Evolutionary conservation across 2,113 vertebrate genomes (phyloP).

Genomic region (Electrona antarctica): DNA sequence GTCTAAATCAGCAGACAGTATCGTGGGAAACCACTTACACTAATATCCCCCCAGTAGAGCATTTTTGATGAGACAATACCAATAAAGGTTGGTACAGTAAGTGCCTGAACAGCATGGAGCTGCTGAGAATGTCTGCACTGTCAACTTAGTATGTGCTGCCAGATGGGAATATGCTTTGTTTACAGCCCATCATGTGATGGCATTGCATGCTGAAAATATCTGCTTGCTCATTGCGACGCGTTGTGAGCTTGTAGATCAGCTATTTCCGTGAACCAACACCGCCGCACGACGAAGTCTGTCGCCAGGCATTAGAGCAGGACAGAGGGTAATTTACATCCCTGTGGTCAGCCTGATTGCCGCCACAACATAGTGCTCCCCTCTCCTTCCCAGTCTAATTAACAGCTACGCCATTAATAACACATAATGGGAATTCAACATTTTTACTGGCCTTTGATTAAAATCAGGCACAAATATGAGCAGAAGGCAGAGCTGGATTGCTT

Average conservation of each 20-base stretch:
- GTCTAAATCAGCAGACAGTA: neutral
- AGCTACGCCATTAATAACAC: constrained; percentile 39
- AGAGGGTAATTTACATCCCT: constrained; percentile 16
- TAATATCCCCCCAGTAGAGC: constrained; percentile 4
- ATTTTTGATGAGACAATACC: constrained; percentile 15
- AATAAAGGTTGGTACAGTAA: neutral
- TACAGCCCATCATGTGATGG: too few species aligned
- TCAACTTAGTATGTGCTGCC: too few species aligned
- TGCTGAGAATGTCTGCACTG: neutral
- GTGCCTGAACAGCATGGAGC: neutral
- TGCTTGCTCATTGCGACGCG: too few species aligned
- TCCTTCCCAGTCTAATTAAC: constrained; percentile 37
- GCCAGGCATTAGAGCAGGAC: constrained; percentile 1
- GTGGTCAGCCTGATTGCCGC: constrained; percentile 6
- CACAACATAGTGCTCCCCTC: constrained; percentile 3
- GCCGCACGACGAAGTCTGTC: neutral
- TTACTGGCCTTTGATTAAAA: constrained; percentile 40
- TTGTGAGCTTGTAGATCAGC: neutral
- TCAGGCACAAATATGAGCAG: constrained; percentile 23
- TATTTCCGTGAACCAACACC: neutral
- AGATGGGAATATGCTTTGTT: too few species aligned
- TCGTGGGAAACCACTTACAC: constrained; percentile 1
- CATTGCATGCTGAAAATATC: too few species aligned
- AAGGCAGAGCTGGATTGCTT: constrained; percentile 18
- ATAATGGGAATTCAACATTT: constrained; percentile 47